phyloP scores from a whole-genome alignment of 2,113 vertebrate genomes.

The Clarias magur region DNA sequence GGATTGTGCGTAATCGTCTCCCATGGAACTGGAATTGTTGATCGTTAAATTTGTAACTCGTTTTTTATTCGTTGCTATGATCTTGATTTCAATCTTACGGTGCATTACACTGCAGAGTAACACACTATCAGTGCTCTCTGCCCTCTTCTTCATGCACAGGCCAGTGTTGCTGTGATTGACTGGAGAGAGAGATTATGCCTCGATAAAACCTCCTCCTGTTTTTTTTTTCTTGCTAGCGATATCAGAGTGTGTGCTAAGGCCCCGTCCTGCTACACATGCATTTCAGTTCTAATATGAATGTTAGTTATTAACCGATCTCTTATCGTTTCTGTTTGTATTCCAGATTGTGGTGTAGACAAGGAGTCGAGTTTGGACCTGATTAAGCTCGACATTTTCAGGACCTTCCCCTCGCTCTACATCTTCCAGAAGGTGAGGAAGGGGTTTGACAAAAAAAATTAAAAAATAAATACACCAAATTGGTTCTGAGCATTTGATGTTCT shows the following conservation, averaged over 20 bases:
- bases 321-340: background rate
- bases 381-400: conserved; percentile 96
- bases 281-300: background rate
- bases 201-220: background rate
- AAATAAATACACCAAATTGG: background rate
- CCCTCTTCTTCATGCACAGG: background rate
- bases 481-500: background rate
- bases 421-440: conserved; percentile 85
- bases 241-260: background rate
- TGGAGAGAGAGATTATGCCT: background rate
- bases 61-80: no score
- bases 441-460: background rate
- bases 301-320: background rate
- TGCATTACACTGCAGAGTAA: no score
- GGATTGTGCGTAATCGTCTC: no score
- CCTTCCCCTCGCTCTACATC: conserved; percentile 92
- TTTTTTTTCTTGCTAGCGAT: background rate
- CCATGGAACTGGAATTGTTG: no score
- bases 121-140: background rate
- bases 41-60: no score
- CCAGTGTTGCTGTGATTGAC: background rate
- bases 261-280: background rate
- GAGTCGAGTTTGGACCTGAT: conserved; percentile 95
- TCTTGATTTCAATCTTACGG: background rate
- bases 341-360: conserved; percentile 84